A percentile compares a stretch with the other conserved stretches of the same genome.
These are phyloP conservation scores for Myocastor coypus DNA, from an alignment of 2,113 vertebrate genomes.

Conservation along the genomic window DNA sequence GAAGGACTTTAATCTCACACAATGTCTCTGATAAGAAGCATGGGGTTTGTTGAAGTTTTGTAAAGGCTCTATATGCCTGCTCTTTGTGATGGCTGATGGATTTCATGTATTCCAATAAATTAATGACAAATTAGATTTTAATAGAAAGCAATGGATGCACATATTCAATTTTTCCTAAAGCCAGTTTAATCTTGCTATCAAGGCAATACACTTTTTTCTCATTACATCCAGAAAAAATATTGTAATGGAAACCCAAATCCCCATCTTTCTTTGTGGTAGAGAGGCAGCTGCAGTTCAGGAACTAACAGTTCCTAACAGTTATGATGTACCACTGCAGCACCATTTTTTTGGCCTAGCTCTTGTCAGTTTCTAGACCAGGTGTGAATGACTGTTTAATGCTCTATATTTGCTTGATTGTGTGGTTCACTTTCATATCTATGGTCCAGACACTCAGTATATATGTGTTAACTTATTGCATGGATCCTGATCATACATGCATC, in stretches of 20 bases:
- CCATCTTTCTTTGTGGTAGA: background rate
- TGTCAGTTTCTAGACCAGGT: background rate
- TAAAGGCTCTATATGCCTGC: background rate
- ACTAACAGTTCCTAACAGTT: too few species aligned
- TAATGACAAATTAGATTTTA: background rate
- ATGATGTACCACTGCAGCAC: accelerated
- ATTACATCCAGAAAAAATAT: background rate
- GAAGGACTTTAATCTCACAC: background rate
- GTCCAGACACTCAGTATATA: background rate
- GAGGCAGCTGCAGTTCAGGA: background rate
- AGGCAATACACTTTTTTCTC: background rate
- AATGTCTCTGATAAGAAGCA: background rate
- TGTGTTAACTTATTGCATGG: background rate
- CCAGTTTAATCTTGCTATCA: background rate
- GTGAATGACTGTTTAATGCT: background rate
- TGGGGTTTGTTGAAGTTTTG: background rate
- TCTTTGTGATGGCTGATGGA: background rate
- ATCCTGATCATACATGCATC: accelerated
- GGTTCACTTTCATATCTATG: background rate
- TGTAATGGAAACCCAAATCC: background rate
- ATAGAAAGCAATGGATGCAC: background rate
- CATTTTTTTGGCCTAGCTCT: background rate
- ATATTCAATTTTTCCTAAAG: background rate
- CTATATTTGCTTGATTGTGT: background rate
- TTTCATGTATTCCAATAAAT: background rate